Base-by-base conservation (phyloP, 2,113 vertebrate species). In the Alouatta palliata region DNA sequence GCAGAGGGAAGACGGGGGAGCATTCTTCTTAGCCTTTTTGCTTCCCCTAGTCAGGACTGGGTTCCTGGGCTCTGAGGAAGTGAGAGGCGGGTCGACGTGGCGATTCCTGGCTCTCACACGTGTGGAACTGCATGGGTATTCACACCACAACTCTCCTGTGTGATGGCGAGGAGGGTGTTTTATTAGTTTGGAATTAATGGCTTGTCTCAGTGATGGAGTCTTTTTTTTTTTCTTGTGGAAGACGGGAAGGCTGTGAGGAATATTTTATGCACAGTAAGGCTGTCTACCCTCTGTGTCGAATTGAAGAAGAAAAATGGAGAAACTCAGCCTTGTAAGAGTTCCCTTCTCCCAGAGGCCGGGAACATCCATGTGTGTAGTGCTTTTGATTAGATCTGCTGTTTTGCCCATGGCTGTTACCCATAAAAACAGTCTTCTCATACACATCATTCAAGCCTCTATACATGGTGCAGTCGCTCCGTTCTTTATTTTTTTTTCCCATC, bases 341-440 rank as follows among this genome's bases (percentile, higher is more conserved):
- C 97, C 98, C 94, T 91, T 98, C 97, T 98, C 98, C 97, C 98
- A 98, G 97, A 25, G 95, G 97, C 98, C n/a, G 86, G 92, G 97
- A 97, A 97, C 98, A 98, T 98, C 97, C 98, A 93, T 92, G 87
- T 91, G 40, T 97, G 93, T 92, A 96, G 96, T 93, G 97, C 98
- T 98, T 98, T 98, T 98, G 98, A 98, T 98, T 98, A 98, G 98
- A 98, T 98, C 97, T 98, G 98, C 98, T 98, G 98, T 98, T 98
- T 98, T 87, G 98, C 98, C 98, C 97, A 89, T 98, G 98, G 98
- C 98, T 97, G 93, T 98, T 95, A 97, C 96, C 96, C 95, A 93
- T 96, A 96, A 97, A 98, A 98, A 98, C 90, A 83, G 98, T 97
- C 97, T 87, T 79, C 98, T 80, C 98, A 64, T 96, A 96, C 96